Evolutionary conservation across 2,797 vertebrate genomes (phyloP), one percentile per base, ranked within the genome.

Genomic region (Meriones psammophilus): DNA sequence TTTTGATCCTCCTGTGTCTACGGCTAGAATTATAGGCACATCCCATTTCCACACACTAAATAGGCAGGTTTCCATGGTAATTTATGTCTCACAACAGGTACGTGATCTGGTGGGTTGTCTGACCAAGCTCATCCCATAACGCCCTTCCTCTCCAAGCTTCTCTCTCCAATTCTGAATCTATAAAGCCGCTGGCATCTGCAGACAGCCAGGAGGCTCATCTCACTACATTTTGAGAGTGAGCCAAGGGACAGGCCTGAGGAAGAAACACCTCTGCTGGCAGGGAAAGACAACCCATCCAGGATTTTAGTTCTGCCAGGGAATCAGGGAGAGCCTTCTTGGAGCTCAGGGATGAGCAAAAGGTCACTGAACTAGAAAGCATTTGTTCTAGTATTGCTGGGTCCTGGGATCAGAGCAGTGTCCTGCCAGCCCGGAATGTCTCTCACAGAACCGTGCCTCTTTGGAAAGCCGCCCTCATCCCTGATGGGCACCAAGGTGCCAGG

Each of bases 381-480:
- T 60, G 22, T 39, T 22, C 24, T 13, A 15, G n/a, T 56, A 30
- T 15, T 17, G 17, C 24, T 1, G 2, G 18, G 33, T 56, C 30
- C 54, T 4, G 0, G 28, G 46, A 28, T 56, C 33, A 39, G 71
- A 8, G 13, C 10, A 2, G 8, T 68, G 83, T 14, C 42, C 58
- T 1, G 0, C 28, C 9, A 22, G 79, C 76, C 14, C 0, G 39
- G 39, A 68, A 18, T 22, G 3, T 39, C 33, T 46, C 50, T 56
- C 10, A 22, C 1, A 0, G 42, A 18, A 14, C 58, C 1, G 0
- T n/a, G 22, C 36, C 1, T 2, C 60, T 30, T 78, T 8, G 10
- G 64, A 76, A 50, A 85, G 50, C 30, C 17, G 3, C 76, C 30
- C 73, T 66, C 0, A 0, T 39, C 66, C 30, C 56, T 6, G 1